Percentiles rank a stretch among this genome's conserved stretches.
Conservation (phyloP, 2,888 invertebrate genomes). For the Acanthococcus lagerstroemiae region DNA sequence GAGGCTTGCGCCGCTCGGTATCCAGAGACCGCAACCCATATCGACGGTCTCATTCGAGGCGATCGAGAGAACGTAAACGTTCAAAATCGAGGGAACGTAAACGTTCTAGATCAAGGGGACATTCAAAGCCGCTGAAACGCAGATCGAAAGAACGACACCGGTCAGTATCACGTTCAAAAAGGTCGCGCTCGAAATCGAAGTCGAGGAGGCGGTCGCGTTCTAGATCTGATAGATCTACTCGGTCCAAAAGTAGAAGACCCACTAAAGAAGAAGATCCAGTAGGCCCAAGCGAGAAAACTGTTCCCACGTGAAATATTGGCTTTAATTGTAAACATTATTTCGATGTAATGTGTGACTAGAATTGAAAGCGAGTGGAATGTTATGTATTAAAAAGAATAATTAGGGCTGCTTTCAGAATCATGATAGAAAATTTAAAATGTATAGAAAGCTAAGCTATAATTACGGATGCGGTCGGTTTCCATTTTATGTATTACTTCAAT, state of each 20-base stretch:
- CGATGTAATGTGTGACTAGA: too few relatives aligned
- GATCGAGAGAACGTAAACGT: conserved; percentile 19
- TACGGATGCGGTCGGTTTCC: too few relatives aligned
- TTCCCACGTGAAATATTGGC: too few relatives aligned
- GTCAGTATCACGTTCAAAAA: conserved; percentile 10
- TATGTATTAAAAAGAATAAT: not conserved
- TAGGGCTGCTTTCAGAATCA: not conserved
- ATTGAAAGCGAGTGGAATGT: not conserved
- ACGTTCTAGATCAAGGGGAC: too few relatives aligned
- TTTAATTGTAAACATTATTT: too few relatives aligned
- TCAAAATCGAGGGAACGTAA: conserved; percentile 8
- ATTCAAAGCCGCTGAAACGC: conserved; percentile 14
- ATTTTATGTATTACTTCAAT: too few relatives aligned
- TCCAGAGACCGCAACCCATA: conserved; percentile 9
- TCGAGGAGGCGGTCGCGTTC: conserved; percentile 39
- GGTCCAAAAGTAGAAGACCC: conserved; percentile 21
- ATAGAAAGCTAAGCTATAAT: too few relatives aligned
- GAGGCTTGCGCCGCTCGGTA: conserved; percentile 16
- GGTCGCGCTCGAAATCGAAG: conserved; percentile 29
- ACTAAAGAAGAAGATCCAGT: conserved; percentile 4
- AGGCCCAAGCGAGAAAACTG: conserved; percentile 4
- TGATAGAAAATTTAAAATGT: too few relatives aligned
- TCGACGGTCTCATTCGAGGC: conserved; percentile 13
- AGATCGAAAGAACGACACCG: conserved; percentile 16
- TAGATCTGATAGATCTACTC: conserved; percentile 31